A percentile compares a stretch with the other conserved stretches of the same genome.
These are phyloP conservation scores for Antheraea mylitta DNA, from an alignment of 1,140 invertebrate genomes.

Conservation along the genomic window DNA sequence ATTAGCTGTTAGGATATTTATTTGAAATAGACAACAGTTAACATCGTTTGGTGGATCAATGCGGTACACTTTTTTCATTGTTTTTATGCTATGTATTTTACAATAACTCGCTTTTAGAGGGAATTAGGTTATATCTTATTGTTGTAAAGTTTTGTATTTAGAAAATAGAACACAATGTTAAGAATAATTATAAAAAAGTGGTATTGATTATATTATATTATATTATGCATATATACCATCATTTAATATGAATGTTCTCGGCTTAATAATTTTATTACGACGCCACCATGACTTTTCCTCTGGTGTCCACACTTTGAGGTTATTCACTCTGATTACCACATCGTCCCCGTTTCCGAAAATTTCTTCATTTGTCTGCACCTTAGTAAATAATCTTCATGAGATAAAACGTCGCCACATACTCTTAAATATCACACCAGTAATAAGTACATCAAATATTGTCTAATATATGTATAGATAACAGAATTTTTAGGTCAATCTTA, in stretches of 20 bases:
- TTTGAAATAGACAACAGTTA: too few relatives aligned
- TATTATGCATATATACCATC: constrained; percentile 48
- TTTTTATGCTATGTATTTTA: too few relatives aligned
- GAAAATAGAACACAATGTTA: background rate
- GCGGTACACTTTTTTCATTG: too few relatives aligned
- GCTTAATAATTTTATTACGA: constrained; percentile 35
- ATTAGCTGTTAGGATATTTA: too few relatives aligned
- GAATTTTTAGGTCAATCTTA: too few relatives aligned
- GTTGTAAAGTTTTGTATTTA: too few relatives aligned
- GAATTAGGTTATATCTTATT: too few relatives aligned
- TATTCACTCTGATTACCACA: constrained; percentile 40
- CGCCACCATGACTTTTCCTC: constrained; percentile 60
- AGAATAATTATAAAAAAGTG: background rate
- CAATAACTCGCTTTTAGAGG: too few relatives aligned
- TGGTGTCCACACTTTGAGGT: constrained; percentile 55
- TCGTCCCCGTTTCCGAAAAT: constrained; percentile 13
- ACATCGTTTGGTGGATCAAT: too few relatives aligned
- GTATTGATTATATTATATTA: too few relatives aligned
- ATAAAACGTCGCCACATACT: background rate
- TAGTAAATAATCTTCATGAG: background rate
- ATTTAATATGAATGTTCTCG: constrained; percentile 47
- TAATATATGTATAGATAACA: too few relatives aligned
- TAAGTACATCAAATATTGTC: too few relatives aligned
- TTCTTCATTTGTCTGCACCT: background rate
- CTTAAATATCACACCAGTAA: background rate